Evolutionary conservation across 2,797 vertebrate species (phyloP).

Genomic region (Poecilia velifera): DNA sequence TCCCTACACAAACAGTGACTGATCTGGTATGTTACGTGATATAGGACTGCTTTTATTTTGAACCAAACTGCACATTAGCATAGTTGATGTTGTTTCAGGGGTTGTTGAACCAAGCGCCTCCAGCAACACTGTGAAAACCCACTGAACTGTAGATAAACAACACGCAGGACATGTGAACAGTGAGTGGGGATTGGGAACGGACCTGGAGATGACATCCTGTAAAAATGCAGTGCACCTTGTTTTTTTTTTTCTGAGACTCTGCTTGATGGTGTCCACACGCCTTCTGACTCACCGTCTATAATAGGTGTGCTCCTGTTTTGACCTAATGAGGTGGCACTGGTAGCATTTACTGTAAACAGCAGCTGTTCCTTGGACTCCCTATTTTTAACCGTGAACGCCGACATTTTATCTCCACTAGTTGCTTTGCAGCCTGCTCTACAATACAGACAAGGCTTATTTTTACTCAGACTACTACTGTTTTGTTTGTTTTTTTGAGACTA

Average conservation of each 20-base stretch:
- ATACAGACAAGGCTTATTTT: background rate
- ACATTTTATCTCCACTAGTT: background rate
- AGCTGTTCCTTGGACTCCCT: background rate
- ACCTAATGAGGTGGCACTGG: slow-evolving; percentile 6
- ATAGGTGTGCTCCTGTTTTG: background rate
- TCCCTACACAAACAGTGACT: background rate
- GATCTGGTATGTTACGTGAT: background rate
- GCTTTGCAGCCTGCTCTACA: background rate
- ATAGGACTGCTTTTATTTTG: background rate
- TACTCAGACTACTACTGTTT: background rate
- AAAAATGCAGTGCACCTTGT: background rate
- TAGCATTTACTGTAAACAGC: slow-evolving; percentile 10
- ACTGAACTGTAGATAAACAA: background rate
- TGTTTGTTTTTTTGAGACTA: background rate
- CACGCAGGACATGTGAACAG: background rate
- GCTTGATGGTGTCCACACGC: background rate
- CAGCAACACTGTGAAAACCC: background rate
- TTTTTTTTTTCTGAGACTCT: too few species aligned
- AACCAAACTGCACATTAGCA: background rate
- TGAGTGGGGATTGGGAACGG: background rate
- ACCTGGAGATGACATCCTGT: background rate
- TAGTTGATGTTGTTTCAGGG: background rate
- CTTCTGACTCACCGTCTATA: background rate
- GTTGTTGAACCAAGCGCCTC: background rate
- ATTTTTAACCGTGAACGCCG: background rate